Conservation (phyloP, 2,888 invertebrate species). For the Oconnorella tubifera region DNA sequence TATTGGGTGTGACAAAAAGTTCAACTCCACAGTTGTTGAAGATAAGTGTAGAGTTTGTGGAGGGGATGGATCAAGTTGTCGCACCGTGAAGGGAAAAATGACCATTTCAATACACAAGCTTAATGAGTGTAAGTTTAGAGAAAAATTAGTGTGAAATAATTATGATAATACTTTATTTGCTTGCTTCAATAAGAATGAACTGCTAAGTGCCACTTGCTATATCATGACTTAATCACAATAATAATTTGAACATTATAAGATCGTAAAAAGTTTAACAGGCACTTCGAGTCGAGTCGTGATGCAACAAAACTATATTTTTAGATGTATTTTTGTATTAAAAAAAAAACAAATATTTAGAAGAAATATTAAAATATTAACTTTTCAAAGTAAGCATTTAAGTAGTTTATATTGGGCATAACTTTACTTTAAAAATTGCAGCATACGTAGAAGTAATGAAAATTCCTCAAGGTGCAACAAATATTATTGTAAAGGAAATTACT, state of each 20-base stretch:
- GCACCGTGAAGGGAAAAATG: constrained; percentile 39
- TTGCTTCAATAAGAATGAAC: not conserved
- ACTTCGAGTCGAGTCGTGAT: no score
- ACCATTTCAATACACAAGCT: not conserved
- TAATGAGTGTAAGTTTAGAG: constrained; percentile 1
- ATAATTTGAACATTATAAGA: no score
- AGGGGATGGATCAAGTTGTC: constrained; percentile 51
- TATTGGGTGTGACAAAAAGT: constrained; percentile 56
- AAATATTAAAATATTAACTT: no score
- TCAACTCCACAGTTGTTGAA: constrained; percentile 45
- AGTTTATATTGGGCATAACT: no score
- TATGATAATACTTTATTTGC: not conserved
- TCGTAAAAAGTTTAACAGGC: no score
- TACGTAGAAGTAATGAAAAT: constrained; percentile 7
- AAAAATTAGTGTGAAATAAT: not conserved
- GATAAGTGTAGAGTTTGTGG: constrained; percentile 56
- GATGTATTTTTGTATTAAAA: no score
- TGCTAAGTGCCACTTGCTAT: no score
- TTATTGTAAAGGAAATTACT: constrained; percentile 7
- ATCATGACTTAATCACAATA: no score
- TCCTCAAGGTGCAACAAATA: constrained; percentile 9
- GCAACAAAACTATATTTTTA: no score
- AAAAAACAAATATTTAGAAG: no score
- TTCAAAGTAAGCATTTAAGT: no score
- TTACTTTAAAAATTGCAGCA: no score